Percentiles rank a stretch among this genome's conserved stretches.
Conservation (phyloP, 2,888 invertebrate species). For the Chelonus formosanus region DNA sequence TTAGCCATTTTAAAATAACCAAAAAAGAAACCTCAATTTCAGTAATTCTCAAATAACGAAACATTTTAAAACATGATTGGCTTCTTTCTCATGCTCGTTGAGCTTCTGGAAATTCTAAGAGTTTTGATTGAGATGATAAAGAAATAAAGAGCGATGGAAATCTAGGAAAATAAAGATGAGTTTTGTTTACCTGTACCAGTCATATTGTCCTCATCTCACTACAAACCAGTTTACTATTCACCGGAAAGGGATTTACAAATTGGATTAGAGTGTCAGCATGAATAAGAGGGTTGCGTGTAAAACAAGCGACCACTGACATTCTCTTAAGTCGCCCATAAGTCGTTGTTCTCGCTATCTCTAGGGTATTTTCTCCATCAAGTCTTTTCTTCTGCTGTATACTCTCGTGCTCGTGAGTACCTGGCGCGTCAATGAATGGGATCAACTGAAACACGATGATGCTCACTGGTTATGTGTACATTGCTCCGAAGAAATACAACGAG, state of each 20-base stretch:
- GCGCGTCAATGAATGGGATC: conserved; percentile 12
- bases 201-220: conserved; percentile 35
- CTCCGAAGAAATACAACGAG: too few relatives aligned
- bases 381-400: conserved; percentile 10
- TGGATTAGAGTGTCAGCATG: conserved; percentile 51
- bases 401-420: conserved; percentile 2
- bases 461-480: not conserved
- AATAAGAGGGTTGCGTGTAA: conserved; percentile 48
- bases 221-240: conserved; percentile 42
- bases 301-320: conserved; percentile 46
- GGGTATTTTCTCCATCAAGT: not conserved
- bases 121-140: too few relatives aligned
- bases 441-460: not conserved
- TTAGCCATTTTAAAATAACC: too few relatives aligned
- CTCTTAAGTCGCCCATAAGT: conserved; percentile 39
- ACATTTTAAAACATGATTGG: too few relatives aligned
- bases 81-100: too few relatives aligned
- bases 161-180: too few relatives aligned
- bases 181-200: too few relatives aligned
- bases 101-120: too few relatives aligned
- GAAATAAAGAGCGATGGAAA: too few relatives aligned
- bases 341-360: conserved; percentile 21
- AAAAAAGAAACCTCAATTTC: too few relatives aligned
- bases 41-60: too few relatives aligned
- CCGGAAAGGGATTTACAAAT: conserved; percentile 53